Evolutionary conservation across 2,113 vertebrate species (phyloP).

Genomic region (Carassius carassius): DNA sequence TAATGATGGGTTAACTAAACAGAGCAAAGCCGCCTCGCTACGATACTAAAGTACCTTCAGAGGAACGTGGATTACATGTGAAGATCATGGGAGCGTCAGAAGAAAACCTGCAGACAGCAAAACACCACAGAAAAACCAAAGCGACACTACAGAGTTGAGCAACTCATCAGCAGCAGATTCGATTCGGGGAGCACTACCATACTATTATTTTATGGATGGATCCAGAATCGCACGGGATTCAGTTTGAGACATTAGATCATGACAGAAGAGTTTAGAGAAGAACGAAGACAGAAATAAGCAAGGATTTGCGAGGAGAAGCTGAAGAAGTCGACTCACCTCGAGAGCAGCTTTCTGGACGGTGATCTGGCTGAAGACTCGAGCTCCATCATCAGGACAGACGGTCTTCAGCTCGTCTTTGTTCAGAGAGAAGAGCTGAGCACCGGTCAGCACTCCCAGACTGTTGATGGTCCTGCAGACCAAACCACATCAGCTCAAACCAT

Average conservation of each 20-base stretch:
- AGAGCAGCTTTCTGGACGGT: conserved; percentile 92
- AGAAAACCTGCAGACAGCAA: conserved; percentile 78
- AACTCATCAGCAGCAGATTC: background rate
- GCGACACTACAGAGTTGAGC: conserved; percentile 64
- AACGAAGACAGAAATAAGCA: background rate
- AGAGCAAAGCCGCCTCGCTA: conserved; percentile 51
- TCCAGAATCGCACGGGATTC: background rate
- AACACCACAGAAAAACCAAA: conserved; percentile 65
- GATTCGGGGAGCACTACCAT: background rate
- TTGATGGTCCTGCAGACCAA: conserved; percentile 82
- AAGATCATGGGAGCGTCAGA: conserved; percentile 73
- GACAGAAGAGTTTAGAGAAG: background rate
- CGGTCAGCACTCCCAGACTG: conserved; percentile 91
- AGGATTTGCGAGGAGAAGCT: background rate
- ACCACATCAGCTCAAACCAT: background rate
- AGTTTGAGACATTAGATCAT: background rate
- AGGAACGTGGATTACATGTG: conserved; percentile 60
- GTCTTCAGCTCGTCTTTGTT: conserved; percentile 95
- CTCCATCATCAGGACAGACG: conserved; percentile 89
- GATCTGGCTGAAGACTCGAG: conserved; percentile 91
- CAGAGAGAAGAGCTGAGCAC: conserved; percentile 96
- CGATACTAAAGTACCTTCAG: conserved; percentile 67
- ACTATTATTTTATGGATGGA: background rate
- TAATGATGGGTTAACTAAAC: conserved; percentile 35
- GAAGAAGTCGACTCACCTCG: conserved; percentile 77